Evolutionary conservation across 2,797 vertebrate species (phyloP).

Genomic region (Diceros bicornis): DNA sequence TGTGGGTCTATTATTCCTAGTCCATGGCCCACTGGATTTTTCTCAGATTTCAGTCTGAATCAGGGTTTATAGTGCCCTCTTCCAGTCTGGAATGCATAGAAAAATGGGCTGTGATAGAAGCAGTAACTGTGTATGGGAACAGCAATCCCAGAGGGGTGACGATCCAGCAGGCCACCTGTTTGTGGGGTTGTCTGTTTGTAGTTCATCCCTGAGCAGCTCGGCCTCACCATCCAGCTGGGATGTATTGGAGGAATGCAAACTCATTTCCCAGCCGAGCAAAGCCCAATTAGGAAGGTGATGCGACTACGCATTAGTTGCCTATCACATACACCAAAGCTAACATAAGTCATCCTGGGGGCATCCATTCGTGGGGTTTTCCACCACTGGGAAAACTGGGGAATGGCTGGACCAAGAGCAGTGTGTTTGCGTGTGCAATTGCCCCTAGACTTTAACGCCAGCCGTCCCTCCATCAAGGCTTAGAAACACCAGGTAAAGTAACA

Average conservation of each 20-base stretch:
- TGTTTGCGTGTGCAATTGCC: not conserved
- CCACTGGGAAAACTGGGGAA: not conserved
- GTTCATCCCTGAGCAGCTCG: not conserved
- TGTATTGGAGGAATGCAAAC: slow-evolving; percentile 56
- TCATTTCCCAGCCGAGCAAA: slow-evolving; percentile 54
- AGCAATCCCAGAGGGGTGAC: not conserved
- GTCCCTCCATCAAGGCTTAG: not conserved
- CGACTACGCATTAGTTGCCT: not conserved
- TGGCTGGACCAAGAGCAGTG: not conserved
- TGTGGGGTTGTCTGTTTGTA: not conserved
- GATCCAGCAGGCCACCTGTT: not conserved
- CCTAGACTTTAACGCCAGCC: not conserved
- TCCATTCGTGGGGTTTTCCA: not conserved
- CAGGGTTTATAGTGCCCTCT: not conserved
- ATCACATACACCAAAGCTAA: not conserved
- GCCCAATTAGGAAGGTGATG: slow-evolving; percentile 4
- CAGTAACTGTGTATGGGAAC: not conserved
- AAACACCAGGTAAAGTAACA: not conserved
- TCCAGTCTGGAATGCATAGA: not conserved
- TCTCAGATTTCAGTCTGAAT: not conserved
- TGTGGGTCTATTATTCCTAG: not conserved
- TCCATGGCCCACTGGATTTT: not conserved
- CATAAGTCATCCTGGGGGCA: not conserved
- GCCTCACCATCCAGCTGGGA: not conserved
- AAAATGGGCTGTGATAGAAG: not conserved